Evolutionary conservation across 2,888 invertebrate genomes (phyloP).

Genomic region (Pachycephus smyrnensis): DNA sequence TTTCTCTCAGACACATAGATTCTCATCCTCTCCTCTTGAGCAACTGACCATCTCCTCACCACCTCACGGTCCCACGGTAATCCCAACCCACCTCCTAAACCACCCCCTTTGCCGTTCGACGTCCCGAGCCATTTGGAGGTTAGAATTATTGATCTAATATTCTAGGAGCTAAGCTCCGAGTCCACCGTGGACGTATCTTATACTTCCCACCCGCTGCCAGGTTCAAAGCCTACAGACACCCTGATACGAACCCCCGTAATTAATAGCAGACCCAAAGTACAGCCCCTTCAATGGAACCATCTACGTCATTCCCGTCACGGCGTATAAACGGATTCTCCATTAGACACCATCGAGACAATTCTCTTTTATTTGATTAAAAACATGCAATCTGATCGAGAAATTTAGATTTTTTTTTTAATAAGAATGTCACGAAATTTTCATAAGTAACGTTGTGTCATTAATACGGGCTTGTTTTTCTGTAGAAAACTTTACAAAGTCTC

Average conservation of each 20-base stretch:
- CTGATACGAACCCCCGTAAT: conserved; percentile 60
- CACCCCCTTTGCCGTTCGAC: conserved; percentile 20
- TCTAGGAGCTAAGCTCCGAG: conserved; percentile 62
- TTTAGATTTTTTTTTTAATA: not conserved
- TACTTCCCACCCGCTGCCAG: conserved; percentile 49
- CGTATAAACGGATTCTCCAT: conserved; percentile 1
- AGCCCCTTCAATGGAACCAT: conserved; percentile 36
- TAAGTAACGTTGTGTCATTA: not conserved
- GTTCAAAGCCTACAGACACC: conserved; percentile 55
- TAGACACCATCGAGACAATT: not conserved
- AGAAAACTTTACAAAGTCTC: not conserved
- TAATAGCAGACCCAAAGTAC: conserved; percentile 60
- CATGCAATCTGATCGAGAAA: not conserved
- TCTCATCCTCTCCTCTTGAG: not conserved
- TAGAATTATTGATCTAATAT: conserved; percentile 67
- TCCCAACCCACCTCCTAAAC: not conserved
- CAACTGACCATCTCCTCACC: not conserved
- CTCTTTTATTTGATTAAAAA: not conserved
- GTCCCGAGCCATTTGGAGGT: conserved; percentile 44
- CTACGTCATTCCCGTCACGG: conserved; percentile 1
- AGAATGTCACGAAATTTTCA: not conserved
- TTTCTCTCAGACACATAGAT: not conserved
- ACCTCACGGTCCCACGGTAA: not conserved
- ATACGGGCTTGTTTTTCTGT: not conserved
- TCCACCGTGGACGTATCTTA: conserved; percentile 59